phyloP scores from a whole-genome alignment of 2,888 invertebrate species.

The Cephonodes hylas region DNA sequence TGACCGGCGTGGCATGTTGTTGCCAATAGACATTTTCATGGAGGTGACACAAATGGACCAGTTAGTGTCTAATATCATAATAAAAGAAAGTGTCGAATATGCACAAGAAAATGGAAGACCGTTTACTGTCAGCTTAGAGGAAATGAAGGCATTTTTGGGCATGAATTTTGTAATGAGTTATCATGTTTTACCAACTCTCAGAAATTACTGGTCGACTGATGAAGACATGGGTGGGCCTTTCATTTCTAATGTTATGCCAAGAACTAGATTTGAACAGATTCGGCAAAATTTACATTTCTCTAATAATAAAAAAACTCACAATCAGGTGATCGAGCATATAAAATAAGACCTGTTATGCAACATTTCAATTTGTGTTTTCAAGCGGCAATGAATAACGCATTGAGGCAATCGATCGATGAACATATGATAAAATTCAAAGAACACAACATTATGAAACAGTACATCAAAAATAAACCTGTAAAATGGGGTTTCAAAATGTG shows the following conservation, averaged over 20 bases:
- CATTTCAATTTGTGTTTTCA: not conserved
- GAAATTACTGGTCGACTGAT: constrained; percentile 29
- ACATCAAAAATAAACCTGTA: constrained; percentile 11
- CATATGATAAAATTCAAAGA: constrained; percentile 21
- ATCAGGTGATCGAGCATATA: not conserved
- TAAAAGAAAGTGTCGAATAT: not conserved
- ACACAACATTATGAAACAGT: constrained; percentile 18
- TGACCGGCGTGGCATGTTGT: not conserved
- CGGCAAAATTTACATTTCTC: not conserved
- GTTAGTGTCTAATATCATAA: not conserved
- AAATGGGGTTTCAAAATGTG: constrained; percentile 24
- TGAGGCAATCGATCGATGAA: constrained; percentile 19
- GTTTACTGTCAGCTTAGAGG: not conserved
- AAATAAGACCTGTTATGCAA: not conserved
- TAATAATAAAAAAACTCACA: too few relatives aligned
- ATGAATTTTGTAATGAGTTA: constrained; percentile 16
- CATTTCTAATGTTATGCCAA: constrained; percentile 24
- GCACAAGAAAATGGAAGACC: not conserved
- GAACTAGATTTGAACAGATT: constrained; percentile 17
- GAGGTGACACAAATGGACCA: not conserved
- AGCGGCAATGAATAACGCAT: constrained; percentile 9
- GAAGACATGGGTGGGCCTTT: constrained; percentile 28
- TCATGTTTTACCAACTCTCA: constrained; percentile 22
- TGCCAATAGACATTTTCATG: not conserved
- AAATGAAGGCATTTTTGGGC: constrained; percentile 6